A percentile compares a stretch with the other conserved stretches of the same genome.
These are phyloP conservation scores for Prolemur simus DNA, from an alignment of 2,113 vertebrate species.

Conservation along the genomic window DNA sequence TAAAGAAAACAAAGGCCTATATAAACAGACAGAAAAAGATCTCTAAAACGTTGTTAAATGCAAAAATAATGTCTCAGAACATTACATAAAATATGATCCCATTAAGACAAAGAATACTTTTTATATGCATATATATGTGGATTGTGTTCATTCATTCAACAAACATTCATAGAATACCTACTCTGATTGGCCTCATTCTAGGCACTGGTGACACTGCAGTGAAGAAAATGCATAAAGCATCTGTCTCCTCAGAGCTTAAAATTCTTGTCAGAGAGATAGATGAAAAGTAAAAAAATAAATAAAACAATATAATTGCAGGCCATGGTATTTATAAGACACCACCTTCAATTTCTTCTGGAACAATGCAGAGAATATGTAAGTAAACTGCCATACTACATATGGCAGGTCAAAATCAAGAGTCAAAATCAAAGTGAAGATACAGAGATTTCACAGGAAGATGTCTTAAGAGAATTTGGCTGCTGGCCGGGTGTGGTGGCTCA, in stretches of 20 bases:
- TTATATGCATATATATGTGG: background rate
- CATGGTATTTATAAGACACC: background rate
- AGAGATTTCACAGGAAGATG: background rate
- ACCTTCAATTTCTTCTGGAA: conserved; percentile 12
- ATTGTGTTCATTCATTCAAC: no score
- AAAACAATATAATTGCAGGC: background rate
- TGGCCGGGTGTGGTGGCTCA: background rate
- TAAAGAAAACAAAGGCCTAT: conserved; percentile 22
- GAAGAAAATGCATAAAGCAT: background rate
- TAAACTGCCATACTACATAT: background rate
- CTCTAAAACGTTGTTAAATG: background rate
- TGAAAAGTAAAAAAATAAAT: background rate
- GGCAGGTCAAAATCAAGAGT: background rate
- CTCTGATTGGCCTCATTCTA: background rate
- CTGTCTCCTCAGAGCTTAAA: background rate
- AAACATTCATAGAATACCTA: background rate
- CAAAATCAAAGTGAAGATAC: background rate
- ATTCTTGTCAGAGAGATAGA: background rate
- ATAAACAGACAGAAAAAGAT: background rate
- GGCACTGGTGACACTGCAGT: background rate
- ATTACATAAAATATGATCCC: background rate
- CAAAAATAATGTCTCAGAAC: conserved; percentile 18
- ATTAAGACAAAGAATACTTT: background rate
- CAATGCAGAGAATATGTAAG: background rate
- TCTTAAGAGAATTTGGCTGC: background rate